Conservation (phyloP, 2,888 invertebrate species). For the Koerneria pararmatus region DNA sequence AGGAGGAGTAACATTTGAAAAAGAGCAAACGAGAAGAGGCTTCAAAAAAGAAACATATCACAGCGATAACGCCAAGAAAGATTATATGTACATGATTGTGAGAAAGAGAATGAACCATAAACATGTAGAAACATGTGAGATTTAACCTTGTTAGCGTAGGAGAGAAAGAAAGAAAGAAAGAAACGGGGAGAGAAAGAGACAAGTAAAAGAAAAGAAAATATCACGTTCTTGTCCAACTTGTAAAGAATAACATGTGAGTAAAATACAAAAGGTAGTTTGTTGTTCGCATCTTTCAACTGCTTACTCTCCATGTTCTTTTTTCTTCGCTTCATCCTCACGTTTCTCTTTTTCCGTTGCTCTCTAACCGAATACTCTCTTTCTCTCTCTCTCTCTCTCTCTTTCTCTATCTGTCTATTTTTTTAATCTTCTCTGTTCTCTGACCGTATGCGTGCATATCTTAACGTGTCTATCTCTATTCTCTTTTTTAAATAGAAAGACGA, state of each 20-base stretch:
- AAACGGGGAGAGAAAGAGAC: neutral
- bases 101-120: no score
- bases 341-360: neutral
- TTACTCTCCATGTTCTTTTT: neutral
- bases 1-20: no score
- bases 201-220: neutral
- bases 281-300: neutral
- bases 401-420: neutral
- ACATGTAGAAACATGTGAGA: no score
- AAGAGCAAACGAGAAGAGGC: no score
- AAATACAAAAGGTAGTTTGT: neutral
- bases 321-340: neutral
- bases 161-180: neutral
- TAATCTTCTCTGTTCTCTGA: neutral
- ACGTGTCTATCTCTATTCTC: no score
- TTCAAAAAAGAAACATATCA: no score
- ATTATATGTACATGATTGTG: no score
- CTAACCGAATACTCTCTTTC: neutral
- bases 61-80: no score
- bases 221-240: no score
- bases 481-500: no score
- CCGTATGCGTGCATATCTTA: no score
- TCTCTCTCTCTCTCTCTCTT: conserved; percentile 6
- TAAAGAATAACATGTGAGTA: conserved; percentile 1
- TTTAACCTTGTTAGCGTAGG: neutral